These are phyloP conservation scores for Chironex yamaguchii DNA, from an alignment of 30 jellyfish, hydroid and myxozoan species.

Conservation along the genomic window DNA sequence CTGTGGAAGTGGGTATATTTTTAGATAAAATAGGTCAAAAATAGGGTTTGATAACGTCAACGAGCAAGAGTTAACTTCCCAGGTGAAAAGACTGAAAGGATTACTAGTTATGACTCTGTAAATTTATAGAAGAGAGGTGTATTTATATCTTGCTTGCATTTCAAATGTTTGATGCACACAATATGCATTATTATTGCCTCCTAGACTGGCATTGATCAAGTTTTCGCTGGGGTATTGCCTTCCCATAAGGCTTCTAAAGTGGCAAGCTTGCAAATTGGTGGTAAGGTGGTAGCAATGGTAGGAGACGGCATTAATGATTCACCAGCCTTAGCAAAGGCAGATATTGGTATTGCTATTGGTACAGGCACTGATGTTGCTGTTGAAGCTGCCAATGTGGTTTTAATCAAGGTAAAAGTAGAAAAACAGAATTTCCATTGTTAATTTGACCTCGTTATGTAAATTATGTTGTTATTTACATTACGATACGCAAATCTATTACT, in stretches of 20 bases:
- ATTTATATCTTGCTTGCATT: too few species aligned
- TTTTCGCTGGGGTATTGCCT: slow-evolving; percentile 93
- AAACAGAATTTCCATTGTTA: too few species aligned
- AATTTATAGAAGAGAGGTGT: too few species aligned
- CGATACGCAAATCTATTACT: too few species aligned
- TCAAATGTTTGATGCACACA: not conserved
- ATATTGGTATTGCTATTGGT: slow-evolving; percentile 99
- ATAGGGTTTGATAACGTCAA: too few species aligned
- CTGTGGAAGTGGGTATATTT: too few species aligned
- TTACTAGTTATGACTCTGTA: too few species aligned
- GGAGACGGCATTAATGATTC: slow-evolving; percentile 99
- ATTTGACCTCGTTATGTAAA: too few species aligned
- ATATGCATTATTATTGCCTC: not conserved
- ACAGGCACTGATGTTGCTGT: slow-evolving; percentile 99
- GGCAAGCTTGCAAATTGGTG: slow-evolving; percentile 82
- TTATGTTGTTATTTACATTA: too few species aligned
- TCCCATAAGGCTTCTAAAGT: slow-evolving; percentile 93
- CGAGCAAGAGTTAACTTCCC: too few species aligned
- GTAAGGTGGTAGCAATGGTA: slow-evolving; percentile 95
- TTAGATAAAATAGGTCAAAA: too few species aligned
- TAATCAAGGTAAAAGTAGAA: slow-evolving; percentile 91
- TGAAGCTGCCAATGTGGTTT: slow-evolving; percentile 97
- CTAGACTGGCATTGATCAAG: slow-evolving; percentile 69
- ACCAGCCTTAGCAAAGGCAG: slow-evolving; percentile 99
- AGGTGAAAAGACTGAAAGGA: too few species aligned